phyloP scores from a whole-genome alignment of 1,140 invertebrate genomes.

The Bombyx mandarina region DNA sequence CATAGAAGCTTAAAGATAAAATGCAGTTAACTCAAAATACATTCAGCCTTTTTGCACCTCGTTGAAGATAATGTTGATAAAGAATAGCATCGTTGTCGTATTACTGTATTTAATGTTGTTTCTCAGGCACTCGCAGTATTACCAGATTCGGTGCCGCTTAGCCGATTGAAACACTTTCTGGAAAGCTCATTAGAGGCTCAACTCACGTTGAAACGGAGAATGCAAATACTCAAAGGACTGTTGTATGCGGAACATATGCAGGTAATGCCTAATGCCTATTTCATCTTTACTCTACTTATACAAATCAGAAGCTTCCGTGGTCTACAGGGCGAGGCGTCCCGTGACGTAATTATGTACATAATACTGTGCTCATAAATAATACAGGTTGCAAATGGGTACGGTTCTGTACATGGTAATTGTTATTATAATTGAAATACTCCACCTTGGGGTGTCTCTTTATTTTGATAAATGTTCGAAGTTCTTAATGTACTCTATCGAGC shows the following conservation, averaged over 20 bases:
- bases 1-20: no score
- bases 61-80: not conserved
- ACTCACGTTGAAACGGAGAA: slow-evolving; percentile 78
- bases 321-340: no score
- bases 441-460: no score
- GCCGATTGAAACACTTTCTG: slow-evolving; percentile 82
- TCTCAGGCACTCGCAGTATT: slow-evolving; percentile 78
- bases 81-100: not conserved
- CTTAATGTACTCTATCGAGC: no score
- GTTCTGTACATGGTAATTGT: no score
- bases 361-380: no score
- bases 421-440: no score
- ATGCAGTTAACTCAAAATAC: not conserved
- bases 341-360: no score
- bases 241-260: slow-evolving; percentile 87
- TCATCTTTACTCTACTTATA: not conserved
- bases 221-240: slow-evolving; percentile 85
- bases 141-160: slow-evolving; percentile 82
- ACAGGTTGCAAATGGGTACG: no score
- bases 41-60: not conserved
- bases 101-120: not conserved
- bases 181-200: slow-evolving; percentile 83
- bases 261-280: slow-evolving; percentile 23
- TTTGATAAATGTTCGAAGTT: no score
- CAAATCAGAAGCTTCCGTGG: no score